phyloP scores from a whole-genome alignment of 2,888 invertebrate species.

The Tholera decimalis region DNA sequence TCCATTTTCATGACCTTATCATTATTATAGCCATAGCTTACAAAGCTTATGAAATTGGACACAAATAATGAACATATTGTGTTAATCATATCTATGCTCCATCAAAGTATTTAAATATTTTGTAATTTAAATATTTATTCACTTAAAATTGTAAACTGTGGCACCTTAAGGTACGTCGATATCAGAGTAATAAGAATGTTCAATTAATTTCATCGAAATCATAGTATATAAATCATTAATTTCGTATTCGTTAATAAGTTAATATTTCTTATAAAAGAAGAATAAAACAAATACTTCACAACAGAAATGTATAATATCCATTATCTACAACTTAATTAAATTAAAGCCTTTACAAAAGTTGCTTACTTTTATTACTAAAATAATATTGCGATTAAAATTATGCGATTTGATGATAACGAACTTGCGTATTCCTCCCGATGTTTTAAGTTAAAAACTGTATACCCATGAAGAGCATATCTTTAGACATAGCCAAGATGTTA shows the following conservation, averaged over 20 bases:
- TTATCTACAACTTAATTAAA: constrained; percentile 82
- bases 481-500: constrained; percentile 8
- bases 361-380: constrained; percentile 54
- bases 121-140: constrained; percentile 27
- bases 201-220: constrained; percentile 14
- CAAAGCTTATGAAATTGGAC: constrained; percentile 73
- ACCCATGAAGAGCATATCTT: constrained; percentile 22
- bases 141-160: constrained; percentile 4
- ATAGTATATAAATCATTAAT: constrained; percentile 18
- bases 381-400: constrained; percentile 55
- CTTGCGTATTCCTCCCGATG: constrained; percentile 25
- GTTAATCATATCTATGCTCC: constrained; percentile 2
- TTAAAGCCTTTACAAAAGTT: constrained; percentile 82
- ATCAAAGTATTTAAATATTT: constrained; percentile 21
- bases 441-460: constrained; percentile 36
- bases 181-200: constrained; percentile 1
- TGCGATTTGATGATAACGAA: constrained; percentile 23
- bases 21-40: constrained; percentile 6
- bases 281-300: constrained; percentile 60
- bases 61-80: constrained; percentile 15
- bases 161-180: constrained; percentile 35
- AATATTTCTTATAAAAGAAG: constrained; percentile 21
- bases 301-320: constrained; percentile 64
- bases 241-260: background rate
- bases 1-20: constrained; percentile 73